These are phyloP conservation scores for Semnornis frantzii DNA, from an alignment of 2,113 vertebrate species.

Conservation along the genomic window DNA sequence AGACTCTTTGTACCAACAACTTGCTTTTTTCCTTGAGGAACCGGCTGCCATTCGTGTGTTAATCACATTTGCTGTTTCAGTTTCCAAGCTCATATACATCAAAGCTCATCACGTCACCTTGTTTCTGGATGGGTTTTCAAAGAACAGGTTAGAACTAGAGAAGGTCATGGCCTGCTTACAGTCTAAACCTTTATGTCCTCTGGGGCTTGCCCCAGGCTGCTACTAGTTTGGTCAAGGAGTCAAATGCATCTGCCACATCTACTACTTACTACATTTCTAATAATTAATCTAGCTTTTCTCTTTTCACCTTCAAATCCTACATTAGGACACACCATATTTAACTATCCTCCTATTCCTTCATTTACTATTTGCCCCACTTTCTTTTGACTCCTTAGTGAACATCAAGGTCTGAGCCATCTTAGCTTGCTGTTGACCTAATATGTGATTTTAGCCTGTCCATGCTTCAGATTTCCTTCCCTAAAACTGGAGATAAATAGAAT, in stretches of 20 bases:
- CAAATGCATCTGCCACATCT: background rate
- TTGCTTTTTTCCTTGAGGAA: too few relatives aligned
- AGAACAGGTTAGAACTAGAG: too few relatives aligned
- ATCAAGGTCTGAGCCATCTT: background rate
- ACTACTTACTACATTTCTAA: background rate
- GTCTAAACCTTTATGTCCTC: too few relatives aligned
- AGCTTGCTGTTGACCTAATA: background rate
- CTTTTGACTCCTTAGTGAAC: background rate
- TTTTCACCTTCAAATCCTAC: background rate
- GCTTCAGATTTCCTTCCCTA: background rate
- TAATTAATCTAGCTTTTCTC: background rate
- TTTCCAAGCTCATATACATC: too few relatives aligned
- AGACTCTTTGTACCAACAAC: too few relatives aligned
- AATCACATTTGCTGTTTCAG: too few relatives aligned
- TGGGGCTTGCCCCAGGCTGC: too few relatives aligned
- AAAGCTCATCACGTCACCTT: too few relatives aligned
- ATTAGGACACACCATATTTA: background rate
- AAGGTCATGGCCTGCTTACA: too few relatives aligned
- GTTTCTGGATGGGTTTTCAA: too few relatives aligned
- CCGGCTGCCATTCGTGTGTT: too few relatives aligned
- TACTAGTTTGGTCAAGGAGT: too few relatives aligned
- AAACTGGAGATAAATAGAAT: background rate
- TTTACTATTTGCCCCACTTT: background rate
- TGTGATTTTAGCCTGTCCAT: background rate
- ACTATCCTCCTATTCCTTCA: background rate